Evolutionary conservation across 1,140 invertebrate genomes (phyloP), one percentile per base, ranked within the genome.

Genomic region (Eurosta solidaginis): DNA sequence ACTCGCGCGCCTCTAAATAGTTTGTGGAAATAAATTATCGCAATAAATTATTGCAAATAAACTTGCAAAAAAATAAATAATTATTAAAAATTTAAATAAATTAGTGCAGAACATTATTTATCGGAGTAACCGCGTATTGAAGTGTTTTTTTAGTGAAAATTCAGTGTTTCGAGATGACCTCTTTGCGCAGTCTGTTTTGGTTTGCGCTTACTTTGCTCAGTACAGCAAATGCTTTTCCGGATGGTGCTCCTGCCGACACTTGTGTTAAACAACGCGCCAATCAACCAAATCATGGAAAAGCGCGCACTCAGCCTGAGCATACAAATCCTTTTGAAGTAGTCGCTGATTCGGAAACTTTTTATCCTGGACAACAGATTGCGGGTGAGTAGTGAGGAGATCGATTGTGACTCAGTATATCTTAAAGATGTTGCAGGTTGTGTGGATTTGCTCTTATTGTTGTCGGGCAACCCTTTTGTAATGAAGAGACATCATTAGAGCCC

Each of bases 191-290:
- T 63, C 50, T 27, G 40, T 6, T 42, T 29, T 68, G 33, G n/a
- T 5, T 42, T 45, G 14, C 25, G 9, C 1, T 63, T 50, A 20
- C 52, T 20, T 40, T 76, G 1, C 3, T 76, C 2, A 14, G 59
- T 17, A 40, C 40, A n/a, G 22, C 59, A 6, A 44, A 73, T 22
- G 89, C 84, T 40, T 94, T 95, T 82, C 93, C 93, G 0, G 93
- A 94, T 81, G 94, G 94, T 10, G 93, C 92, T 4, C 94, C 94
- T 0, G 91, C 94, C 10, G 93, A 94, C 83, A 91, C 92, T 25
- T 95, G 93, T 82, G 93, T 94, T 0, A 94, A 93, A 82, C 89
- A 91, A 25, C 89, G 90, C 27, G 90, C 91, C 0, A 94, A 94
- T 88, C 92, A 93, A 81, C 93, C 93, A 0, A 92, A 94, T 85